Conservation (phyloP, 2,797 vertebrate genomes). For the Atherinosoma microstoma region DNA sequence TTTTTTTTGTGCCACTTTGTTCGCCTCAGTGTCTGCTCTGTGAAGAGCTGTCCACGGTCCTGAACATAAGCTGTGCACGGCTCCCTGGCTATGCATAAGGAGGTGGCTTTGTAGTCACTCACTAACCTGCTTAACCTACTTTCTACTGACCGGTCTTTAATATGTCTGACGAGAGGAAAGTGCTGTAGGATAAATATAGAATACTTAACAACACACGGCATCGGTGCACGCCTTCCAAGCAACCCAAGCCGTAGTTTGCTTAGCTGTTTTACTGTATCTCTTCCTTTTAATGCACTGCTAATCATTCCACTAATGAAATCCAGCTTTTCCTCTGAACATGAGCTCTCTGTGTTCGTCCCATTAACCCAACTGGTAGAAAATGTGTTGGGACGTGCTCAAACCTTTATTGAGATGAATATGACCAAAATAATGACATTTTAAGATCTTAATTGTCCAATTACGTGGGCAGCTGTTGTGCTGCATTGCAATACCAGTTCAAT, state of each 20-base stretch:
- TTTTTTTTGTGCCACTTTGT: conserved; percentile 18
- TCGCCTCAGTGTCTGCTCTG: conserved; percentile 28
- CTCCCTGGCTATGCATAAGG: conserved; percentile 46
- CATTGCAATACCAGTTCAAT: conserved; percentile 82
- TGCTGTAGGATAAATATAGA: conserved; percentile 73
- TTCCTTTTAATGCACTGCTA: conserved; percentile 42
- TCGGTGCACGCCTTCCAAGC: conserved; percentile 23
- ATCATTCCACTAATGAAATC: conserved; percentile 68
- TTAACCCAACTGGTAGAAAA: conserved; percentile 81
- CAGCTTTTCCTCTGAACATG: conserved; percentile 56
- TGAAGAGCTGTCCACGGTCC: conserved; percentile 69
- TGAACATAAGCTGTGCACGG: conserved; percentile 54
- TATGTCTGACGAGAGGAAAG: conserved; percentile 64
- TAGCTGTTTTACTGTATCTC: conserved; percentile 21
- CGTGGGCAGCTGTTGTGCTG: conserved; percentile 83
- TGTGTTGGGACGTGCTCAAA: conserved; percentile 71
- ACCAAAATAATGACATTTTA: conserved; percentile 82
- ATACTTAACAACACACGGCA: conserved; percentile 44
- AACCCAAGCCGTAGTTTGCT: conserved; percentile 5
- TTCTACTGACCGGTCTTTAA: conserved; percentile 62
- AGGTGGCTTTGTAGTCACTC: conserved; percentile 68
- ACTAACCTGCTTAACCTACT: conserved; percentile 83
- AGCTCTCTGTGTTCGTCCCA: conserved; percentile 70
- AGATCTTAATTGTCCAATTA: conserved; percentile 87
- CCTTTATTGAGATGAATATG: conserved; percentile 81